Conservation (phyloP, 2,888 invertebrate genomes). For the Clusia tigrina region DNA sequence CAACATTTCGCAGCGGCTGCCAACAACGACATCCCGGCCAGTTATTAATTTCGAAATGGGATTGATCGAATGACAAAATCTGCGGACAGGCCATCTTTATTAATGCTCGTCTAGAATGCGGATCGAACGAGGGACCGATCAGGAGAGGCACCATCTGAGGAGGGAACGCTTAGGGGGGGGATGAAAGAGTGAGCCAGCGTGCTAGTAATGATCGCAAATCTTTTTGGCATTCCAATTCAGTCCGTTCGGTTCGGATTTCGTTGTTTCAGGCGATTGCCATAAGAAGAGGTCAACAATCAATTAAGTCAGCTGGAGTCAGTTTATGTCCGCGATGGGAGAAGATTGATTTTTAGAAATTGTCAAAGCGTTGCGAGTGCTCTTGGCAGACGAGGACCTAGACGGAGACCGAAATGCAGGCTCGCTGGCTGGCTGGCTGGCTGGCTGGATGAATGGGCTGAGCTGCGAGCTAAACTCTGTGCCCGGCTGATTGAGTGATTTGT, state of each 20-base stretch:
- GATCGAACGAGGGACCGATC: not conserved
- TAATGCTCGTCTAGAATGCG: not conserved
- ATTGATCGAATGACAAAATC: conserved; percentile 57
- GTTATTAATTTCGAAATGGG: conserved; percentile 52
- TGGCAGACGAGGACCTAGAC: conserved; percentile 14
- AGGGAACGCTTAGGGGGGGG: too few species aligned
- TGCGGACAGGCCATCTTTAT: conserved; percentile 34
- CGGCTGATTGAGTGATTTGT: conserved; percentile 45
- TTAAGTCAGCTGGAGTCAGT: conserved; percentile 6
- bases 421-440: conserved; percentile 5
- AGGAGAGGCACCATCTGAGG: not conserved
- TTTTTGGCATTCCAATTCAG: not conserved
- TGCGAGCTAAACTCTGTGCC: too few species aligned
- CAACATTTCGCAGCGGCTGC: not conserved
- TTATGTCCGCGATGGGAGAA: not conserved
- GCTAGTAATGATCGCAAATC: not conserved
- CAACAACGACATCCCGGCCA: conserved; percentile 38
- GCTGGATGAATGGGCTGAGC: not conserved
- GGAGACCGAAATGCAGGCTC: not conserved
- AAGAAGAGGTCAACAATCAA: not conserved
- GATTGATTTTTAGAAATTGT: conserved; percentile 9
- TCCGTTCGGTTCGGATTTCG: not conserved
- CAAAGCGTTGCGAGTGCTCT: conserved; percentile 7
- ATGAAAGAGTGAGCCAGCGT: too few species aligned
- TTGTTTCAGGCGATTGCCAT: not conserved